Base-by-base conservation (phyloP, 2,113 vertebrate species). In the Myiagra hebetior region DNA sequence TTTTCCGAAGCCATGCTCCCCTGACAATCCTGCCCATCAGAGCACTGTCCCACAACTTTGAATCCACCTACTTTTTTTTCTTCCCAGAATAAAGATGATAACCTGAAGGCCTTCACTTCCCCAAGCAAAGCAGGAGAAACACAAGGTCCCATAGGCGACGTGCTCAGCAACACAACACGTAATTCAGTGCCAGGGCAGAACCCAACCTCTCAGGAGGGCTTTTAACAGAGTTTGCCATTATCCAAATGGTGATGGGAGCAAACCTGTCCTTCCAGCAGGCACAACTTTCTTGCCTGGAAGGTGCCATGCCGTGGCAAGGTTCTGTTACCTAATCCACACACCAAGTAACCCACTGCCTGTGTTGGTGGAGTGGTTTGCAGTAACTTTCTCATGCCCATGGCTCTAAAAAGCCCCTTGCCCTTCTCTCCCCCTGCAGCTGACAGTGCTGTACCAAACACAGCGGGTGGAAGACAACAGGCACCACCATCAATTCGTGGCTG, bases 131-230 rank as follows among this genome's bases (percentile, higher is more conserved):
- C 35, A 88, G 56, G 21, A 70, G 41, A 14, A 50, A 27, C 21
- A 24, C n/a, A 16, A 88, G 55, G 47, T 77, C 37, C 42, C 60
- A 35, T 5, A 26, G 3, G 56, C 0, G 2, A 53, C 0, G 0
- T 28, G 64, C 67, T 72, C 35, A 39, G 79, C 85, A 87, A 44
- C 64, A 41, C 18, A 30, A 33, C 2, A 22, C 41, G 2, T 13
- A 53, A 20, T 33, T 35, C 22, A 2, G 23, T 4, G 31, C 30
- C 56, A 44, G 49, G 23, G 28, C 50, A 65, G 62, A 82, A 11
- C 16, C 1, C 1, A 69, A 11, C 42, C 57, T 41, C 64, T 37
- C 72, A 56, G 37, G n/a, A 14, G 0, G 15, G 57, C 27, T 89
- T 57, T 50, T 20, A 20, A 12, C 11, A 42, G 60, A 62, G 47